Evolutionary conservation across 2,888 invertebrate genomes (phyloP).

Genomic region (Himalopsyche tibetana): DNA sequence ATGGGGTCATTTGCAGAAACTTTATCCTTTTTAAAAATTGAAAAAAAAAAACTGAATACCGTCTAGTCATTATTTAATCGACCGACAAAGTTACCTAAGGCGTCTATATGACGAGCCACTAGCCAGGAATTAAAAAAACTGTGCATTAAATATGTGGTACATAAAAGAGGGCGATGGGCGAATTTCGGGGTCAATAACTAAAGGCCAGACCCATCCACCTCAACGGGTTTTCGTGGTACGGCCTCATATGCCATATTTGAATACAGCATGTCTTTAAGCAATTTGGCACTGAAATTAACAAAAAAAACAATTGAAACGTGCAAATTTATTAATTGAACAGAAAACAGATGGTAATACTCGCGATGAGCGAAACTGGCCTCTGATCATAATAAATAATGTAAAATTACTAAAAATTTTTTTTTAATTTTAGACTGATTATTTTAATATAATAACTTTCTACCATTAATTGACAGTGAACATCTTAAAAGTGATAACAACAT

Average conservation of each 20-base stretch:
- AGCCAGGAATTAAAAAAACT: slow-evolving; percentile 39
- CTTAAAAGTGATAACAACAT: no score
- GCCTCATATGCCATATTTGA: background rate
- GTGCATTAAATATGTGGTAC: background rate
- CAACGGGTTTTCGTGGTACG: slow-evolving; percentile 58
- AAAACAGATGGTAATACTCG: no score
- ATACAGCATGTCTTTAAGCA: background rate
- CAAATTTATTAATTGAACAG: no score
- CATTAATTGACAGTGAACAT: no score
- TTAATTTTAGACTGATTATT: no score
- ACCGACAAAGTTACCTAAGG: slow-evolving; percentile 27
- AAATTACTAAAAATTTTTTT: no score
- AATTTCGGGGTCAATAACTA: slow-evolving; percentile 65
- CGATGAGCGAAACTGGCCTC: no score
- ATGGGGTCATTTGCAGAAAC: slow-evolving; percentile 52
- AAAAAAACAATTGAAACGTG: no score
- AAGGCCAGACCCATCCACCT: slow-evolving; percentile 59
- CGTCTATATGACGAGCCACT: slow-evolving; percentile 33
- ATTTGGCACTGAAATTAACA: no score
- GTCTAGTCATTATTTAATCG: slow-evolving; percentile 50
- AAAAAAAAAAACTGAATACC: slow-evolving; percentile 49
- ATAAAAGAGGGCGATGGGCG: slow-evolving; percentile 53
- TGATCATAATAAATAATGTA: no score
- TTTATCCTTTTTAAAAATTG: slow-evolving; percentile 28
- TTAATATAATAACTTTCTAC: no score